Percentiles rank a stretch among this genome's conserved stretches.
These are phyloP conservation scores for Willowsia nigromaculata DNA, from an alignment of 2,888 invertebrate species.

Conservation along the genomic window DNA sequence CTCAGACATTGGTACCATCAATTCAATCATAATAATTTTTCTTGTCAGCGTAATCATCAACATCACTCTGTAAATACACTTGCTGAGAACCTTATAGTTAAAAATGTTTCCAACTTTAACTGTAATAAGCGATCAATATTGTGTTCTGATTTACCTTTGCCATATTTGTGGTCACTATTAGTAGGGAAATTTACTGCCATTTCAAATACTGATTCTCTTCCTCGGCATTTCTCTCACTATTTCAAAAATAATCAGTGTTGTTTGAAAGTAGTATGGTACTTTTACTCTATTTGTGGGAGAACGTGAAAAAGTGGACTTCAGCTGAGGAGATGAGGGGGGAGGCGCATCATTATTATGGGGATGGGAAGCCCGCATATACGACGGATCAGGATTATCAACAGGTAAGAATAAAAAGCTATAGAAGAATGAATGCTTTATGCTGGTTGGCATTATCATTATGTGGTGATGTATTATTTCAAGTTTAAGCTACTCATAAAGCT, in stretches of 20 bases:
- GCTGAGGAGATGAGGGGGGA: slow-evolving; percentile 73
- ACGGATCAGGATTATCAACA: slow-evolving; percentile 71
- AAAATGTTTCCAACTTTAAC: neutral
- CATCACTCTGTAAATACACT: neutral
- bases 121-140: neutral
- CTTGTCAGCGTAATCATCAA: neutral
- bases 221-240: neutral
- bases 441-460: neutral
- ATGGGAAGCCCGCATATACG: slow-evolving; percentile 65
- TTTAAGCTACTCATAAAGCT: too few species aligned
- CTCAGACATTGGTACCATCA: neutral
- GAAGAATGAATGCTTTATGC: neutral
- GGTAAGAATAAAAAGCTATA: slow-evolving; percentile 49
- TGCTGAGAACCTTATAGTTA: neutral
- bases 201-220: neutral
- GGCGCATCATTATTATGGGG: slow-evolving; percentile 69
- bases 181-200: neutral
- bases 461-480: neutral
- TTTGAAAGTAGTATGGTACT: slow-evolving; percentile 72
- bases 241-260: slow-evolving; percentile 19
- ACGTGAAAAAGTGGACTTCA: slow-evolving; percentile 77
- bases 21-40: neutral
- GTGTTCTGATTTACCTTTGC: neutral
- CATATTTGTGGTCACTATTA: neutral
- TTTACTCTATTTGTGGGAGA: slow-evolving; percentile 76